A percentile compares a stretch with the other conserved stretches of the same genome.
These are phyloP conservation scores for Thereva unica DNA, from an alignment of 2,888 invertebrate species.

Conservation along the genomic window DNA sequence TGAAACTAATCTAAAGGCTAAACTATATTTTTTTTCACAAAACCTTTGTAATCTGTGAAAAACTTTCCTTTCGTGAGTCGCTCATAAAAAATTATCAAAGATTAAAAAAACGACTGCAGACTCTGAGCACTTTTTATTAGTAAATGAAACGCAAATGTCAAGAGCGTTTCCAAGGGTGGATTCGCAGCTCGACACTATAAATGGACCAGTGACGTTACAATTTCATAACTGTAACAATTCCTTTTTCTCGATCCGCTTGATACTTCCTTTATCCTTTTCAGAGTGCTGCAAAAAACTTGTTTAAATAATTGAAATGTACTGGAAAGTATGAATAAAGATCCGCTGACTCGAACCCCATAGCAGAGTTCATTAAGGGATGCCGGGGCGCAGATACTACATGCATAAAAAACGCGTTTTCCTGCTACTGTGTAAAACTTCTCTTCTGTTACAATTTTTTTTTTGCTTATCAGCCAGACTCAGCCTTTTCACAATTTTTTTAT, in stretches of 20 bases:
- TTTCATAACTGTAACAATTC: constrained; percentile 17
- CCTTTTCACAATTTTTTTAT: constrained; percentile 12
- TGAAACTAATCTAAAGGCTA: no score
- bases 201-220: constrained; percentile 32
- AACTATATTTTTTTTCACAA: no score
- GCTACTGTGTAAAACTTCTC: constrained; percentile 34
- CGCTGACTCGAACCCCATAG: constrained; percentile 36
- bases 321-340: constrained; percentile 41
- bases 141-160: constrained; percentile 29
- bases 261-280: constrained; percentile 20
- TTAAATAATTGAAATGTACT: constrained; percentile 43
- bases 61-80: neutral
- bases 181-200: constrained; percentile 8
- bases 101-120: no score
- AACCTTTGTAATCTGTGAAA: no score
- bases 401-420: constrained; percentile 28
- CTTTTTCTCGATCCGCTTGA: neutral
- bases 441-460: constrained; percentile 19
- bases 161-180: constrained; percentile 6
- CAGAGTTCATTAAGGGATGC: constrained; percentile 17
- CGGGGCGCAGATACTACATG: neutral
- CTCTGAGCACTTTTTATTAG: constrained; percentile 2
- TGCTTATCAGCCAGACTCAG: neutral
- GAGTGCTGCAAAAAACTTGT: constrained; percentile 38
- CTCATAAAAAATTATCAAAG: constrained; percentile 4